Conservation (phyloP, 2,888 invertebrate species). For the Leistus spinibarbis region DNA sequence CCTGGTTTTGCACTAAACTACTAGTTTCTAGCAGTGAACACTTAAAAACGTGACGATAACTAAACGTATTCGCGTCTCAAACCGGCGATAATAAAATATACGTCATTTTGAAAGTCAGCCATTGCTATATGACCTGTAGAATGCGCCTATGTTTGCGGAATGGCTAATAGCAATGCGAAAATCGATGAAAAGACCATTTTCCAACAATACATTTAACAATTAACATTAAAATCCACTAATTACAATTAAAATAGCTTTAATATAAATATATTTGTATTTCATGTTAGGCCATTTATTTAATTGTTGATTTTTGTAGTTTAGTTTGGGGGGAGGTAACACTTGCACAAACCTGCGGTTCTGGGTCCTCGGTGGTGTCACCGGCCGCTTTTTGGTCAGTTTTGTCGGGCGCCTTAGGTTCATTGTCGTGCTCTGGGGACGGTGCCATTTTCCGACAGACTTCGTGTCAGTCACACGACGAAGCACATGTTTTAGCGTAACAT, state of each 20-base stretch:
- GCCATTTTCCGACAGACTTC: slow-evolving; percentile 65
- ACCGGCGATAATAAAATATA: slow-evolving; percentile 2
- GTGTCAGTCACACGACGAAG: slow-evolving; percentile 24
- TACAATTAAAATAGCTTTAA: background rate
- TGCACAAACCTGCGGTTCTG: slow-evolving; percentile 19
- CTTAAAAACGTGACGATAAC: background rate
- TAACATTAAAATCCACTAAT: too few species aligned
- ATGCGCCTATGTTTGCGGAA: slow-evolving; percentile 29
- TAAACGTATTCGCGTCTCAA: background rate
- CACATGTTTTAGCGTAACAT: background rate
- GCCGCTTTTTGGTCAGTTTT: slow-evolving; percentile 60
- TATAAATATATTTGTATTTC: background rate
- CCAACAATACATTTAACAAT: background rate
- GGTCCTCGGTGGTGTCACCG: background rate
- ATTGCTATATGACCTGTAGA: slow-evolving; percentile 25
- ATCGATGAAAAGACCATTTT: slow-evolving; percentile 12
- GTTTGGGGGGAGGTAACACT: background rate
- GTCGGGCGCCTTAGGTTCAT: slow-evolving; percentile 77
- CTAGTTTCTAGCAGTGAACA: background rate
- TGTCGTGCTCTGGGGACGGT: slow-evolving; percentile 78
- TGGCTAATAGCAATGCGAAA: slow-evolving; percentile 8
- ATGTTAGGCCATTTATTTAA: too few species aligned
- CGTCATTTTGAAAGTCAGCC: background rate
- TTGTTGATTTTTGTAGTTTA: background rate
- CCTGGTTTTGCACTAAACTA: background rate